Percentiles rank a stretch among this genome's conserved stretches.
Evolutionary conservation across 2,888 invertebrate genomes (phyloP).

Genomic region (Sphaerophoria rueppellii): DNA sequence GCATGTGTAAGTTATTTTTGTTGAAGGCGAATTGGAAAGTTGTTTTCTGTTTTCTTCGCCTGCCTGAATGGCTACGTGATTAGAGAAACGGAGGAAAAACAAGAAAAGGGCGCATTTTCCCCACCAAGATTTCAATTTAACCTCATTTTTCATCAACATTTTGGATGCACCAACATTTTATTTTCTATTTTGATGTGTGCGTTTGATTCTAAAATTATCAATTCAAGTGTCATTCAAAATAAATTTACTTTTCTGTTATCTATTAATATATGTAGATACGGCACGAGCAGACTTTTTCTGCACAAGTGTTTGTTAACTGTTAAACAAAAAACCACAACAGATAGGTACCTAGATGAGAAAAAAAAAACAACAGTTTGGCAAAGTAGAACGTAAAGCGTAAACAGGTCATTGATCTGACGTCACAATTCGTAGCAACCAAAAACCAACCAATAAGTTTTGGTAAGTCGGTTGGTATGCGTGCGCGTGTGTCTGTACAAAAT

Average conservation of each 20-base stretch:
- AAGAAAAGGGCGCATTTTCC: constrained; percentile 59
- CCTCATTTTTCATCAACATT: background rate
- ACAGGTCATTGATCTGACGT: constrained; percentile 73
- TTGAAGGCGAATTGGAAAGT: constrained; percentile 62
- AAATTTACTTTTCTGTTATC: background rate
- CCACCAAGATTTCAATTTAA: constrained; percentile 10
- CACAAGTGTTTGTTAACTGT: background rate
- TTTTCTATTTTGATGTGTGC: background rate
- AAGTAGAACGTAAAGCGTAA: constrained; percentile 50
- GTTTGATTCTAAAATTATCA: background rate
- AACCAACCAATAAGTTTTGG: no score
- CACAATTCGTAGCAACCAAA: constrained; percentile 46
- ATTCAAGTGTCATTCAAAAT: background rate
- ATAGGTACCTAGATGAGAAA: background rate
- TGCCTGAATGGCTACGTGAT: constrained; percentile 56
- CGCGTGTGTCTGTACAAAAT: background rate
- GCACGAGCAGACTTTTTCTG: no score
- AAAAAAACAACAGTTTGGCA: constrained; percentile 15
- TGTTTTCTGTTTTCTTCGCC: constrained; percentile 62
- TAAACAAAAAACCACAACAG: background rate
- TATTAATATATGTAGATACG: no score
- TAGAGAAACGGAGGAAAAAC: constrained; percentile 33
- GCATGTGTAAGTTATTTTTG: constrained; percentile 7
- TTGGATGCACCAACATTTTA: background rate
- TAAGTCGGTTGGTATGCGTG: no score